Percentiles rank a stretch among this genome's conserved stretches.
Evolutionary conservation across 2,113 vertebrate genomes (phyloP).

Genomic region (Castor canadensis): DNA sequence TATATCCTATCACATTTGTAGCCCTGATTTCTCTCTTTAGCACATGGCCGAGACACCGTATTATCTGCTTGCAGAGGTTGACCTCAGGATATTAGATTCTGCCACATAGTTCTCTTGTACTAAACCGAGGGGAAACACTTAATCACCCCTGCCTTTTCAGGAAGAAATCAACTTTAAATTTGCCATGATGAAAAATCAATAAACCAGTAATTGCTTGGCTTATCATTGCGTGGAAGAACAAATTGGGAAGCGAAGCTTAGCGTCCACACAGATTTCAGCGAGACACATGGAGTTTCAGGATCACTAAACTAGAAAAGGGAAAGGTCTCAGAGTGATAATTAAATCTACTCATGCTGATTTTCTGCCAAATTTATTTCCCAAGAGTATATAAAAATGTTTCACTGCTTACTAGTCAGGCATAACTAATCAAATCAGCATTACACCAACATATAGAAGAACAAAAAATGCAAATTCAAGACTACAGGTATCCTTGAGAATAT

Average conservation of each 20-base stretch:
- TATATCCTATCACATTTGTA: slow-evolving; percentile 88
- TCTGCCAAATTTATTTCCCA: slow-evolving; percentile 99
- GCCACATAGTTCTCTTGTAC: slow-evolving; percentile 87
- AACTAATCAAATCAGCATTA: slow-evolving; percentile 90
- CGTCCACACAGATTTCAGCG: slow-evolving; percentile 84
- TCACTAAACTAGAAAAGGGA: slow-evolving; percentile 86
- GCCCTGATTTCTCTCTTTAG: slow-evolving; percentile 84
- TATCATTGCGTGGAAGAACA: slow-evolving; percentile 91
- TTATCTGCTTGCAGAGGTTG: slow-evolving; percentile 93
- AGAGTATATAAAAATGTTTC: slow-evolving; percentile 91
- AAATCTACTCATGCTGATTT: slow-evolving; percentile 99
- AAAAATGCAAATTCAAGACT: slow-evolving; percentile 80
- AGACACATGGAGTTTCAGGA: slow-evolving; percentile 84
- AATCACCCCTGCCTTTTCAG: slow-evolving; percentile 89
- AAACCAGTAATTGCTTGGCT: slow-evolving; percentile 98
- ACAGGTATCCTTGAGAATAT: slow-evolving; percentile 1
- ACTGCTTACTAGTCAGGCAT: slow-evolving; percentile 91
- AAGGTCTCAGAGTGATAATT: slow-evolving; percentile 97
- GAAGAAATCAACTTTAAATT: slow-evolving; percentile 94
- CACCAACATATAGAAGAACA: slow-evolving; percentile 82
- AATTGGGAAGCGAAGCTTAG: slow-evolving; percentile 91
- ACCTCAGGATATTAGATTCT: slow-evolving; percentile 92
- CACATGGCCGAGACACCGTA: slow-evolving; percentile 87
- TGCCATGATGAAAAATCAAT: slow-evolving; percentile 99
- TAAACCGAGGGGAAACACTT: slow-evolving; percentile 86